Conservation (phyloP, 2,113 vertebrate genomes). For the Emydocephalus ijimae region DNA sequence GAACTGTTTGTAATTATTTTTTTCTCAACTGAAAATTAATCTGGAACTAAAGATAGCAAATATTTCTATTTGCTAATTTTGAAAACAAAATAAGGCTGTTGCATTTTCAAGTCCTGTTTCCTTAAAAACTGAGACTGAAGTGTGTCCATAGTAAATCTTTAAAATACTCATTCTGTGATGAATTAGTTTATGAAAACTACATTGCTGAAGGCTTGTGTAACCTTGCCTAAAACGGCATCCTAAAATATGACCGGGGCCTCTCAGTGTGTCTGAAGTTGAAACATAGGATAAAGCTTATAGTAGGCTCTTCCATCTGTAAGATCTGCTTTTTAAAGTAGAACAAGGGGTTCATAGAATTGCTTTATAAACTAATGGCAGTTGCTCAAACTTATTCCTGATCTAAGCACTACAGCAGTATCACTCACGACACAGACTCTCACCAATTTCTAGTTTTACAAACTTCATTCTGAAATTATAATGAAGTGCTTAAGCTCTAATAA, state of each 20-base stretch:
- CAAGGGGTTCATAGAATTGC: neutral
- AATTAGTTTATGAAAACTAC: neutral
- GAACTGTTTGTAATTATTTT: neutral
- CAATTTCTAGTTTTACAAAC: neutral
- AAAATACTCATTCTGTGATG: neutral
- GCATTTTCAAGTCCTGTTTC: neutral
- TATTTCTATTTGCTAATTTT: neutral
- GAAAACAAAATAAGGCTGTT: neutral
- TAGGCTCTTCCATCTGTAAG: neutral
- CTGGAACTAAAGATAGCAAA: neutral
- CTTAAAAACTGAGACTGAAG: neutral
- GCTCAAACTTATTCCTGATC: neutral
- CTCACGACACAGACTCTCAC: neutral
- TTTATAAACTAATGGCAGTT: neutral
- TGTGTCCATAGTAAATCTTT: neutral
- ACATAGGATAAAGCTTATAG: neutral
- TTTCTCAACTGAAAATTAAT: neutral
- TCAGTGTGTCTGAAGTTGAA: neutral
- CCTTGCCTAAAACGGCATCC: neutral
- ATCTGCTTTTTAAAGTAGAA: neutral
- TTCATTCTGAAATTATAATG: neutral
- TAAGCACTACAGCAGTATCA: neutral
- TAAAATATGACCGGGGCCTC: neutral
- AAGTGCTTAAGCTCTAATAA: neutral
- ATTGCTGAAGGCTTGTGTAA: neutral